Conservation (phyloP, 1,140 invertebrate genomes). For the Thaumetopoea pityocampa region DNA sequence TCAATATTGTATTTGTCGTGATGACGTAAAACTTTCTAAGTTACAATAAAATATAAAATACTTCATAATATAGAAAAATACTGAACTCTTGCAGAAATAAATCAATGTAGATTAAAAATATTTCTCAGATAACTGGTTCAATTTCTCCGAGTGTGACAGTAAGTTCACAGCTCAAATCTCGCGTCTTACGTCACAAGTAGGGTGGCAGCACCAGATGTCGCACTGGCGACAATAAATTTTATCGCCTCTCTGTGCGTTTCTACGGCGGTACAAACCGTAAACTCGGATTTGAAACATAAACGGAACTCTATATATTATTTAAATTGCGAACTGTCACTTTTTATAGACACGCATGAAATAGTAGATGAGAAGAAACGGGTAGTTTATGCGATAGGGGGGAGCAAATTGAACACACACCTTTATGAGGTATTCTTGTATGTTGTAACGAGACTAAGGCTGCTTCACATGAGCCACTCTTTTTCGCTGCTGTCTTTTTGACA, state of each 20-base stretch:
- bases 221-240: conserved; percentile 70
- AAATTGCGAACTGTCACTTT: conserved; percentile 27
- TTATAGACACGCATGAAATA: conserved; percentile 18
- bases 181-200: conserved; percentile 21
- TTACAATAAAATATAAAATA: too few species aligned
- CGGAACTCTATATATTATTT: conserved; percentile 40
- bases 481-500: too few species aligned
- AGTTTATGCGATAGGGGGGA: conserved; percentile 3
- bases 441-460: too few species aligned
- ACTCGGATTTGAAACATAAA: conserved; percentile 58
- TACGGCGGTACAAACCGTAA: conserved; percentile 57
- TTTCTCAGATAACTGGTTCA: too few species aligned
- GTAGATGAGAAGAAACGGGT: neutral
- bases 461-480: too few species aligned
- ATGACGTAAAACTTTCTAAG: too few species aligned
- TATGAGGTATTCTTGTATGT: neutral
- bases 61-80: too few species aligned
- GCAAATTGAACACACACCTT: conserved; percentile 1
- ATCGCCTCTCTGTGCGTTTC: conserved; percentile 59
- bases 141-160: too few species aligned
- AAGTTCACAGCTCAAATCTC: neutral
- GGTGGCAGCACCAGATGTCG: conserved; percentile 61
- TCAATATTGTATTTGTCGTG: too few species aligned
- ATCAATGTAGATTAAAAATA: too few species aligned
- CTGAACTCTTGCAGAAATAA: too few species aligned